Conservation (phyloP, 2,888 invertebrate genomes). For the Caenorhabditis macrosperma region DNA sequence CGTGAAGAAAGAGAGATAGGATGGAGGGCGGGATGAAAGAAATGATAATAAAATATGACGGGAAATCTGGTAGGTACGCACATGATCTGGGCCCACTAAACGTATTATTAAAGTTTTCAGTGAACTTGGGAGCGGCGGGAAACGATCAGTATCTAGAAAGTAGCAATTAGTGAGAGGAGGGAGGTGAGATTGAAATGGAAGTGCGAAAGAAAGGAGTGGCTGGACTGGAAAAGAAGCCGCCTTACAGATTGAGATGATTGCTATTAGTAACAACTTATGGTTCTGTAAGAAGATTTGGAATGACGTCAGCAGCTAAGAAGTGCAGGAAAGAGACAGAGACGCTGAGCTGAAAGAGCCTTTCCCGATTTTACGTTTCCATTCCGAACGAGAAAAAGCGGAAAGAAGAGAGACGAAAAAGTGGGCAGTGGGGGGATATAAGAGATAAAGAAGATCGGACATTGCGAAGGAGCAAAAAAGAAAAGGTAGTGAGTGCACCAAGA, state of each 20-base stretch:
- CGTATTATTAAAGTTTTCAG: not conserved
- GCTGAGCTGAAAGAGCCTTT: slow-evolving; percentile 6
- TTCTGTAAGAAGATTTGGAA: slow-evolving; percentile 17
- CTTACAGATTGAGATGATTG: slow-evolving; percentile 47
- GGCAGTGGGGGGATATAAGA: not conserved
- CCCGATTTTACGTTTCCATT: slow-evolving; percentile 3
- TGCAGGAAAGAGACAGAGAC: slow-evolving; percentile 11
- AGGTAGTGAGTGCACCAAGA: slow-evolving; percentile 41
- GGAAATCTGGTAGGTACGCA: no score
- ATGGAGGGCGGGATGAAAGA: not conserved
- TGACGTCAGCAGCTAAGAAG: slow-evolving; percentile 1
- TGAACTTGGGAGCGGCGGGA: not conserved
- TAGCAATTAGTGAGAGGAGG: slow-evolving; percentile 6
- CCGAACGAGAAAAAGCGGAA: slow-evolving; percentile 2
- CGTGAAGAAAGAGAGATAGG: slow-evolving; percentile 6
- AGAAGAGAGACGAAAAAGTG: not conserved
- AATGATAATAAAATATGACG: slow-evolving; percentile 2
- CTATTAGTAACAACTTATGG: slow-evolving; percentile 47
- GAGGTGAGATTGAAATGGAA: slow-evolving; percentile 33
- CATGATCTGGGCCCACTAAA: no score
- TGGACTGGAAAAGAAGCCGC: not conserved
- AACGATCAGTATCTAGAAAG: slow-evolving; percentile 8
- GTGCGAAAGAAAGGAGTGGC: slow-evolving; percentile 49
- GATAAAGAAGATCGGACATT: not conserved
- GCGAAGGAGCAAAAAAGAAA: slow-evolving; percentile 1